Percentiles rank a stretch among this genome's conserved stretches.
Conservation (phyloP, 2,797 vertebrate genomes). For the Tauraco hartlaubi region DNA sequence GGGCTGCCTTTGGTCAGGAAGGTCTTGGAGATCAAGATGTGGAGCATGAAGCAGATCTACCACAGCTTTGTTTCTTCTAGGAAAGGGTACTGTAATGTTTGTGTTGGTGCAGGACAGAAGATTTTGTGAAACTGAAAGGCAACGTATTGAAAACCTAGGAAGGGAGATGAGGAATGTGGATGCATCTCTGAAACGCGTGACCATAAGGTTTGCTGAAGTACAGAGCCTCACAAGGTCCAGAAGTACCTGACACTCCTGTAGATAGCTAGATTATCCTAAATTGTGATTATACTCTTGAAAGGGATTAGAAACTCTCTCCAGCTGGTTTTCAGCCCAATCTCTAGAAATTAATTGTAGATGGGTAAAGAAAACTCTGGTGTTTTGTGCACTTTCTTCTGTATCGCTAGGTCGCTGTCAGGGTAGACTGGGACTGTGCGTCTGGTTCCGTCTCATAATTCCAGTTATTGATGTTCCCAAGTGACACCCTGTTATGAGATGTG, state of each 20-base stretch:
- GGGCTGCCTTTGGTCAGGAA: neutral
- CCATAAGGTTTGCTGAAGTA: neutral
- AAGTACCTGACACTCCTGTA: rapidly evolving
- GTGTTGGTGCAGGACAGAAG: neutral
- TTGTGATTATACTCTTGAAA: neutral
- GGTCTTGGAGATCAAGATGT: neutral
- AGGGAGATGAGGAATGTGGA: neutral
- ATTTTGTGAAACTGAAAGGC: neutral
- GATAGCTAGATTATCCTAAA: neutral
- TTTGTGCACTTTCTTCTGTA: neutral
- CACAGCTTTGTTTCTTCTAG: neutral
- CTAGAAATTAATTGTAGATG: neutral
- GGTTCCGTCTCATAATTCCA: neutral
- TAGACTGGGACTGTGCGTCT: neutral
- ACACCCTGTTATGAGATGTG: conserved; percentile 40
- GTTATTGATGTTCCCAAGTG: conserved; percentile 41
- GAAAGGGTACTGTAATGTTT: neutral
- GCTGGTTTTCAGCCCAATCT: neutral
- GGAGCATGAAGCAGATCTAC: rapidly evolving
- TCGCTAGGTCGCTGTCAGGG: neutral
- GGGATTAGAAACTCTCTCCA: neutral
- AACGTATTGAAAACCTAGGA: neutral
- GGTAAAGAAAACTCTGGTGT: neutral
- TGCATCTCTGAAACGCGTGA: neutral
- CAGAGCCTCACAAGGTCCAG: neutral